phyloP scores from a whole-genome alignment of 2,113 vertebrate species.

The Nannospalax galili region DNA sequence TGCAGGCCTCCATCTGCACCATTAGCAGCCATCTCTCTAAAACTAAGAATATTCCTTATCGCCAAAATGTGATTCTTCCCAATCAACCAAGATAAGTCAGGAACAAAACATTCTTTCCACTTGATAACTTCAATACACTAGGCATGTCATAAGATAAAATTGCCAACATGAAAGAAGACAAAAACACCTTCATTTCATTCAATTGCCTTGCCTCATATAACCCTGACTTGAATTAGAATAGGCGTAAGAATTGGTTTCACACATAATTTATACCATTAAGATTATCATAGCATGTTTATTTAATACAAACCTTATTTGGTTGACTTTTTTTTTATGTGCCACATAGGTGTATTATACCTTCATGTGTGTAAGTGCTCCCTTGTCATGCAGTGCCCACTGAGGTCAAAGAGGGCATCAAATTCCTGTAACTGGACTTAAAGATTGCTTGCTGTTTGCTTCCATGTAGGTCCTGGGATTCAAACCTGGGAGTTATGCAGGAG shows the following conservation, averaged over 20 bases:
- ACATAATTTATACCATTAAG: not conserved
- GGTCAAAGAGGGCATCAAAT: no score
- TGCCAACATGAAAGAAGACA: slow-evolving; percentile 46
- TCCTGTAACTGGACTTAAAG: no score
- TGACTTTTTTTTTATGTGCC: no score
- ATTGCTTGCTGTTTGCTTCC: no score
- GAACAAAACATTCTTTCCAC: slow-evolving; percentile 36
- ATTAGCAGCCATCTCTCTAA: not conserved
- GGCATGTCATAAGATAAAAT: slow-evolving; percentile 33
- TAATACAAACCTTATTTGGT: not conserved
- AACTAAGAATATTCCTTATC: slow-evolving; percentile 24
- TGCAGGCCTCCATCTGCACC: not conserved
- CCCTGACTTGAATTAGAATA: not conserved
- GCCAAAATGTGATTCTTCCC: slow-evolving; percentile 21
- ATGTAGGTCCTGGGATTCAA: no score
- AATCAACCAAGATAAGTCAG: not conserved
- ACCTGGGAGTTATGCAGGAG: no score
- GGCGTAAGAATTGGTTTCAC: not conserved
- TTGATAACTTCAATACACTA: slow-evolving; percentile 14
- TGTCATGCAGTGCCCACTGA: no score
- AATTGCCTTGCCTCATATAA: not conserved
- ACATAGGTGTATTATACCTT: no score
- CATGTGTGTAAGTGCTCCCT: no score
- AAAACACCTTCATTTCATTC: not conserved
- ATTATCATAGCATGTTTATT: not conserved